Evolutionary conservation across 2,888 invertebrate species (phyloP).

Genomic region (Craniophora ligustri): DNA sequence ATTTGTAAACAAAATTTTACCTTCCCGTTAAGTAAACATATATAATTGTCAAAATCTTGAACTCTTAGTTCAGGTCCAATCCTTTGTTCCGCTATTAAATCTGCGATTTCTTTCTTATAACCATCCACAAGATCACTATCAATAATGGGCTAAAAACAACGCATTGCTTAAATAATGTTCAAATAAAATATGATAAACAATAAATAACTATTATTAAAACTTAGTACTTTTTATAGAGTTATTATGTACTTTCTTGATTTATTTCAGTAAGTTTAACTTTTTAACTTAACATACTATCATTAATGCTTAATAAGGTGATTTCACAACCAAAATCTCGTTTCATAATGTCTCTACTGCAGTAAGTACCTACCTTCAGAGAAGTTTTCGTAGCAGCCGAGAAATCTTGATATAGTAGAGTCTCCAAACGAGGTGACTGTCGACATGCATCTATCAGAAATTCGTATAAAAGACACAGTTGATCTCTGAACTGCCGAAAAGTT

Average conservation of each 20-base stretch:
- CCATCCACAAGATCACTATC: conserved; percentile 90
- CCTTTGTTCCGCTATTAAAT: conserved; percentile 91
- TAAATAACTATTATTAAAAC: too few species aligned
- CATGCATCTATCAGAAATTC: conserved; percentile 93
- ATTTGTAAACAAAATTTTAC: conserved; percentile 62
- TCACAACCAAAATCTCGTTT: too few species aligned
- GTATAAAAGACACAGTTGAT: conserved; percentile 91
- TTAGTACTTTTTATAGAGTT: too few species aligned
- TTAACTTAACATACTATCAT: too few species aligned
- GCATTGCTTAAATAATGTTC: neutral
- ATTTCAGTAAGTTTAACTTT: too few species aligned
- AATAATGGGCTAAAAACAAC: conserved; percentile 91
- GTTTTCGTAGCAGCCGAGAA: conserved; percentile 67
- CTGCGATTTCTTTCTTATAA: conserved; percentile 89
- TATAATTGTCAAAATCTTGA: conserved; percentile 94
- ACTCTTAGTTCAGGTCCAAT: conserved; percentile 92
- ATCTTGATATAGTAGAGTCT: conserved; percentile 93
- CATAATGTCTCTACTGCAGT: too few species aligned
- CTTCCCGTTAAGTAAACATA: conserved; percentile 92
- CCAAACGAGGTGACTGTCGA: conserved; percentile 92
- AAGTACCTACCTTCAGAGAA: conserved; percentile 75
- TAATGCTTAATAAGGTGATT: too few species aligned
- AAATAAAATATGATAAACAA: too few species aligned
- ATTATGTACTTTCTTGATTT: too few species aligned
- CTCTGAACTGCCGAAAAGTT: conserved; percentile 92